Evolutionary conservation across 2,113 vertebrate genomes (phyloP).

Genomic region (Centropristis striata): DNA sequence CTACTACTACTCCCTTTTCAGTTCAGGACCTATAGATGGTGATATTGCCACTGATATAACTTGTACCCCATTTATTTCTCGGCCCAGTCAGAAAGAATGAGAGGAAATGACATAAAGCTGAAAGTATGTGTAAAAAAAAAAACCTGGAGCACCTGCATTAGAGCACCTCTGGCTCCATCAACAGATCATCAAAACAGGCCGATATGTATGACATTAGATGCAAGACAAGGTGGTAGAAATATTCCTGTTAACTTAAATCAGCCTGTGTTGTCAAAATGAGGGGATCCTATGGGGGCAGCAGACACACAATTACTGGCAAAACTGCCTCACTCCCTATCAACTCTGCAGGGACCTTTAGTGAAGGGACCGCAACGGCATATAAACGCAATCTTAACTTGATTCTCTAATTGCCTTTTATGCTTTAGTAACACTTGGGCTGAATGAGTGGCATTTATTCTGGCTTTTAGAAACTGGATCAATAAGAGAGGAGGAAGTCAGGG

Average conservation of each 20-base stretch:
- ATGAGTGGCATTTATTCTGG: constrained; percentile 30
- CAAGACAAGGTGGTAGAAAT: constrained; percentile 19
- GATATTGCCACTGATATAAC: too few relatives aligned
- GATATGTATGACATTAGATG: constrained; percentile 14
- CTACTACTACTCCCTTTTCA: too few relatives aligned
- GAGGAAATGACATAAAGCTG: too few relatives aligned
- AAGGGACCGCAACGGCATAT: not conserved
- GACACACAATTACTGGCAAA: not conserved
- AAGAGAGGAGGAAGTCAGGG: constrained; percentile 12
- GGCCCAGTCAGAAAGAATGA: too few relatives aligned
- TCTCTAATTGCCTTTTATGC: constrained; percentile 50
- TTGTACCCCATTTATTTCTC: too few relatives aligned
- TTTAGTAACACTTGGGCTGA: constrained; percentile 27
- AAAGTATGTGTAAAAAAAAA: too few relatives aligned
- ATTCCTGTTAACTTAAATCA: constrained; percentile 39
- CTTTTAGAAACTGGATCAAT: constrained; percentile 41
- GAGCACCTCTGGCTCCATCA: constrained; percentile 9
- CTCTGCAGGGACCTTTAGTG: constrained; percentile 36
- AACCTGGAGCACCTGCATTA: too few relatives aligned
- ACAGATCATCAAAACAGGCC: not conserved
- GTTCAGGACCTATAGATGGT: too few relatives aligned
- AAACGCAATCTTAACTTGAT: constrained; percentile 39
- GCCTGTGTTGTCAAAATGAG: constrained; percentile 31
- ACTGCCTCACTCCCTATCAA: constrained; percentile 5
- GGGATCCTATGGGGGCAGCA: not conserved